Evolutionary conservation across 2,113 vertebrate genomes (phyloP).

Genomic region (Typhlomys cinereus): DNA sequence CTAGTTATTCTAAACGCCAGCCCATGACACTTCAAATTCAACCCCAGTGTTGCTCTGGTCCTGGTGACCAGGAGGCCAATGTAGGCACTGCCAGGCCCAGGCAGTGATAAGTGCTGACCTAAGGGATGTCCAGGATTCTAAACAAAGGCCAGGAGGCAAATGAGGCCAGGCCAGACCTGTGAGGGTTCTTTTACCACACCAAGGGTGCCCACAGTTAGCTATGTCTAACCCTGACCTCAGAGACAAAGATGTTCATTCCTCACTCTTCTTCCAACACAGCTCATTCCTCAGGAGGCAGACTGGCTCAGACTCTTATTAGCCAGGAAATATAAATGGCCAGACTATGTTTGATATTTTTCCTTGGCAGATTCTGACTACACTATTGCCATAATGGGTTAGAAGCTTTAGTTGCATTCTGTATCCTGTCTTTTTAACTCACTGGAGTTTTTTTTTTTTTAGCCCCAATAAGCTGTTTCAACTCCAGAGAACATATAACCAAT

Average conservation of each 20-base stretch:
- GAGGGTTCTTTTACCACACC: not conserved
- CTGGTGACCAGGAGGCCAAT: not conserved
- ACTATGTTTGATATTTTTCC: not conserved
- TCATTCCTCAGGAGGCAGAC: not conserved
- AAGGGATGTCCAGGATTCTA: not conserved
- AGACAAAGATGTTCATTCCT: not conserved
- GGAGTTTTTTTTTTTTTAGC: not conserved
- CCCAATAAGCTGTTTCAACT: not conserved
- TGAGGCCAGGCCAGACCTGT: not conserved
- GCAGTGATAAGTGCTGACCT: constrained; percentile 1
- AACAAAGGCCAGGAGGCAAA: not conserved
- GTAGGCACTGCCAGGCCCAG: not conserved
- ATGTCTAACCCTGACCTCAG: not conserved
- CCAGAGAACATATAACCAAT: constrained; percentile 37
- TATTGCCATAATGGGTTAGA: rapidly evolving
- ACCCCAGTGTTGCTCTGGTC: not conserved
- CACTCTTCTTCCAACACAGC: not conserved
- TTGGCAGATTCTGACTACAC: not conserved
- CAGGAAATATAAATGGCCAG: not conserved
- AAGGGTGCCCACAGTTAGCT: not conserved
- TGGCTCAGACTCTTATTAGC: not conserved
- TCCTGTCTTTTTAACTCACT: not conserved
- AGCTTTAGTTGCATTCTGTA: not conserved
- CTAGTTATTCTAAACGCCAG: not conserved
- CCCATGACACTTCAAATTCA: not conserved